These are phyloP conservation scores for Pantherophis alleghaniensis DNA, from an alignment of 2,797 vertebrate species.

Conservation along the genomic window DNA sequence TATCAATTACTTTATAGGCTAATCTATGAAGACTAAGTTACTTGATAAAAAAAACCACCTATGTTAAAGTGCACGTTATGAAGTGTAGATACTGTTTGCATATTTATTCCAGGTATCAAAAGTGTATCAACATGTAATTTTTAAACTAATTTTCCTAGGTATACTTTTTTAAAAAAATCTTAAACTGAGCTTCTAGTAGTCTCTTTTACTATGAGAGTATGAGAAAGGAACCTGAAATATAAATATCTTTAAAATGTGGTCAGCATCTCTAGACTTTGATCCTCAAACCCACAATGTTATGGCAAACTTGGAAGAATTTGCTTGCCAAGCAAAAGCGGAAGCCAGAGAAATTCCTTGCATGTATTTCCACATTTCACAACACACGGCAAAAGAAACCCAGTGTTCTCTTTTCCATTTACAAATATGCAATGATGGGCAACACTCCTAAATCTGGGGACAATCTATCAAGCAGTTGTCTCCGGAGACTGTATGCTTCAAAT, in stretches of 20 bases:
- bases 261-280: slow-evolving; percentile 30
- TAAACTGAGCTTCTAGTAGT: background rate
- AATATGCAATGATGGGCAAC: slow-evolving; percentile 32
- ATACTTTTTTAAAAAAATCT: background rate
- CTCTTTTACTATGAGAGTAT: background rate
- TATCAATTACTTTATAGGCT: background rate
- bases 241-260: slow-evolving; percentile 10
- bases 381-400: slow-evolving; percentile 4
- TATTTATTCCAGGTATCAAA: background rate
- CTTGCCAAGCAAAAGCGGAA: slow-evolving; percentile 31
- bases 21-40: background rate
- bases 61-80: background rate
- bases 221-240: background rate
- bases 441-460: slow-evolving; percentile 31
- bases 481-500: background rate
- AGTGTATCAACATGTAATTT: background rate
- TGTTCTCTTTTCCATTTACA: slow-evolving; percentile 25
- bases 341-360: background rate
- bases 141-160: background rate
- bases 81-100: background rate
- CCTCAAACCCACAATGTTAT: slow-evolving; percentile 35
- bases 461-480: background rate
- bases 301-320: slow-evolving; percentile 34
- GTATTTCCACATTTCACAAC: slow-evolving; percentile 42
- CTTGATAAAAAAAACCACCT: background rate